Conservation (phyloP, 2,113 vertebrate genomes). For the Cygnus atratus region DNA sequence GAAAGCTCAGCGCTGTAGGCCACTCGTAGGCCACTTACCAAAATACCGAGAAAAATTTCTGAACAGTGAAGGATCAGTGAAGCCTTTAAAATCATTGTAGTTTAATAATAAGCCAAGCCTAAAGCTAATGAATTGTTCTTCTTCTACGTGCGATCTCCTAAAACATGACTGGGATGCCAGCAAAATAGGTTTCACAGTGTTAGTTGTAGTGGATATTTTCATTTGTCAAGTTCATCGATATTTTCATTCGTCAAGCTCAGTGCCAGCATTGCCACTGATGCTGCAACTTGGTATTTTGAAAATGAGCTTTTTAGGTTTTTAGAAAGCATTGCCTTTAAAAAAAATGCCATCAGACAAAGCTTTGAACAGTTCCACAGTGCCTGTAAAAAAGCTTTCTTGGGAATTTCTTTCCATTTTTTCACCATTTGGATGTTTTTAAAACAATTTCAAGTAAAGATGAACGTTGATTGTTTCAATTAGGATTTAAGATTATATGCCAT, state of each 20-base stretch:
- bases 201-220: background rate
- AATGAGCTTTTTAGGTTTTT: background rate
- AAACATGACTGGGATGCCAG: background rate
- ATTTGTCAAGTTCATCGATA: background rate
- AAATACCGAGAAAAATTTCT: background rate
- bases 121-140: background rate
- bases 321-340: background rate
- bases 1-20: background rate
- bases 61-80: background rate
- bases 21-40: background rate
- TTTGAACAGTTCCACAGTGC: background rate
- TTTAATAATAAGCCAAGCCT: background rate
- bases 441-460: background rate
- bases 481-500: background rate
- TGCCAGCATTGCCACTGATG: background rate
- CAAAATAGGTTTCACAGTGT: background rate
- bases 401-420: background rate
- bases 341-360: background rate
- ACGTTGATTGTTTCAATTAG: background rate
- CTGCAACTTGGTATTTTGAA: background rate
- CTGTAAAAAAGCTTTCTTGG: background rate
- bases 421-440: background rate
- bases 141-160: background rate
- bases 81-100: background rate
- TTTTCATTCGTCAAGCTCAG: background rate